These are phyloP conservation scores for Connochaetes taurinus DNA, from an alignment of 2,113 vertebrate genomes.

Conservation along the genomic window DNA sequence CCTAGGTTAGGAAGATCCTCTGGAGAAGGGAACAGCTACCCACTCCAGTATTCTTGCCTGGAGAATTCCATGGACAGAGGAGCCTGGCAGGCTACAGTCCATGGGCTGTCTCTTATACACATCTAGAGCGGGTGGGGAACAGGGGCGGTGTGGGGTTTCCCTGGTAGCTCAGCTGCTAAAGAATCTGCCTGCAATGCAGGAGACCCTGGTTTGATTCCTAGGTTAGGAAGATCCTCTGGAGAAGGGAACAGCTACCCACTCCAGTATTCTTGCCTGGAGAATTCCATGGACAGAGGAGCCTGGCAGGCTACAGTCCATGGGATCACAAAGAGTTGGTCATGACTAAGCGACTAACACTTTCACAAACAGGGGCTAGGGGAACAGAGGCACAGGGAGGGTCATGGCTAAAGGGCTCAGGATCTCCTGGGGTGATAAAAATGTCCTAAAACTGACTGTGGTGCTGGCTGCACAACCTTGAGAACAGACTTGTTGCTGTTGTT, in stretches of 20 bases:
- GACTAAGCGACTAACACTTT: background rate
- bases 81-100: background rate
- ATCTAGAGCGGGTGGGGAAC: rapidly evolving
- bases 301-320: background rate
- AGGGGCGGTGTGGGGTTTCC: background rate
- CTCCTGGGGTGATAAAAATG: background rate
- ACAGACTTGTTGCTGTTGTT: background rate
- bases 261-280: background rate
- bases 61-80: background rate
- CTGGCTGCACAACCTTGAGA: background rate
- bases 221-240: background rate
- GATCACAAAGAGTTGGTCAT: background rate
- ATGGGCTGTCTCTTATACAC: too few species aligned
- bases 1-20: background rate
- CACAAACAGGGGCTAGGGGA: background rate
- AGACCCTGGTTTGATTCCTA: background rate
- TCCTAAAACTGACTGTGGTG: background rate
- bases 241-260: background rate
- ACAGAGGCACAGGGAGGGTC: too few species aligned
- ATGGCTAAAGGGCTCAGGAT: background rate
- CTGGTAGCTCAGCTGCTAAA: background rate
- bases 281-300: background rate
- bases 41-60: background rate
- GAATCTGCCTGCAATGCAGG: background rate
- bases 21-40: background rate